Conservation (phyloP, 1,140 invertebrate genomes). For the Anoplolepis gracilipes region DNA sequence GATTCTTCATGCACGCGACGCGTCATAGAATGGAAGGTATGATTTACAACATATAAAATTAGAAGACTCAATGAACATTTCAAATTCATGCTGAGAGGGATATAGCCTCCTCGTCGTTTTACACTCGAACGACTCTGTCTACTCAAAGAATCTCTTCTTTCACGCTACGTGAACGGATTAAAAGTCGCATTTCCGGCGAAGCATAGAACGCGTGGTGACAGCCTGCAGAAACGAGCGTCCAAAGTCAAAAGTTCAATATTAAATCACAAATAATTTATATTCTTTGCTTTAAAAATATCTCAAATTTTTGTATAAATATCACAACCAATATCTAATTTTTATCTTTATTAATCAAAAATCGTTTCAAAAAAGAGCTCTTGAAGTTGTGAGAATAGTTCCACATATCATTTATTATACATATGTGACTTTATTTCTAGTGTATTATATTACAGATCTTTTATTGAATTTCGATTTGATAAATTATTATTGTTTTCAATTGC, state of each 20-base stretch:
- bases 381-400: constrained; percentile 16
- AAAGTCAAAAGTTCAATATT: background rate
- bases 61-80: constrained; percentile 46
- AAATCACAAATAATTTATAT: background rate
- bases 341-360: background rate
- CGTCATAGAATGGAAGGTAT: constrained; percentile 71
- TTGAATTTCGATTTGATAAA: background rate
- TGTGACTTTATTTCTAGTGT: background rate
- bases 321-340: background rate
- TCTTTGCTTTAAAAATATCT: background rate
- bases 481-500: no score
- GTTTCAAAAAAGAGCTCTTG: background rate
- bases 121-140: constrained; percentile 31
- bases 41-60: constrained; percentile 76
- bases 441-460: background rate
- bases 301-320: background rate
- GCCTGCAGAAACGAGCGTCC: background rate
- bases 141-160: constrained; percentile 4
- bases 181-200: constrained; percentile 40
- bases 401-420: background rate
- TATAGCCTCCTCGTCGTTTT: constrained; percentile 42
- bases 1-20: constrained; percentile 38
- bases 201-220: background rate
- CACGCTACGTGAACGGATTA: constrained; percentile 36
- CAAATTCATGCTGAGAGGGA: constrained; percentile 12